phyloP scores from a whole-genome alignment of 2,113 vertebrate species.

The Acanthochromis polyacanthus region DNA sequence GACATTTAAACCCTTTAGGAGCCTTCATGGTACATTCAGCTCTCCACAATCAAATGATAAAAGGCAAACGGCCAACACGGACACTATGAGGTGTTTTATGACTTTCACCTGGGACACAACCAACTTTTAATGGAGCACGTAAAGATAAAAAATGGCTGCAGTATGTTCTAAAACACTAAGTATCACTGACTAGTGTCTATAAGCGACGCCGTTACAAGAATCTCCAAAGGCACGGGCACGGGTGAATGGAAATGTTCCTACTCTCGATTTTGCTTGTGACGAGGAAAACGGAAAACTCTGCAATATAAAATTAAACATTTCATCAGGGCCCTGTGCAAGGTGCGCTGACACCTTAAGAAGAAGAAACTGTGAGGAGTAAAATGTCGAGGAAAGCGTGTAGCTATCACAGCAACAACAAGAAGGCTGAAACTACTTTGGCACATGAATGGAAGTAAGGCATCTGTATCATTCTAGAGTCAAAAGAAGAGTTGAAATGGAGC shows the following conservation, averaged over 20 bases:
- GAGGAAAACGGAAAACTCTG: conserved; percentile 39
- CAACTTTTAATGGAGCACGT: conserved; percentile 50
- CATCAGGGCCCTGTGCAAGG: conserved; percentile 18
- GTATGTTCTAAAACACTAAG: conserved; percentile 48
- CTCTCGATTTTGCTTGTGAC: conserved; percentile 36
- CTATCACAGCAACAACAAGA: conserved; percentile 67
- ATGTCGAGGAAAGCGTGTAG: conserved; percentile 62
- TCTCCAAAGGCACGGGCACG: conserved; percentile 77
- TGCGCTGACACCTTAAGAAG: conserved; percentile 22
- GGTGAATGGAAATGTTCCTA: conserved; percentile 66
- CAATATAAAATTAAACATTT: conserved; percentile 49
- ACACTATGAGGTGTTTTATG: conserved; percentile 53
- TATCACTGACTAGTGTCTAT: conserved; percentile 53
- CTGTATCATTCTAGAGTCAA: conserved; percentile 77
- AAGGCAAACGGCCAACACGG: conserved; percentile 55
- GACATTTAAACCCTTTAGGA: conserved; percentile 49
- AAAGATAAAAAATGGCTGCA: conserved; percentile 57
- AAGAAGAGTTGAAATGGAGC: conserved; percentile 68
- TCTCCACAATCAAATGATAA: conserved; percentile 57
- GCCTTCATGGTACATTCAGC: conserved; percentile 60
- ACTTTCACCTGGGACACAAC: conserved; percentile 54
- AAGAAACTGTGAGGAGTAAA: conserved; percentile 60
- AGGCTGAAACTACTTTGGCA: conserved; percentile 84
- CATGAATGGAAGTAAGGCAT: conserved; percentile 87
- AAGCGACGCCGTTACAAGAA: conserved; percentile 55